Percentiles rank a stretch among this genome's conserved stretches.
Conservation (phyloP, 2,888 invertebrate species). For the Lithophane ornitopus region DNA sequence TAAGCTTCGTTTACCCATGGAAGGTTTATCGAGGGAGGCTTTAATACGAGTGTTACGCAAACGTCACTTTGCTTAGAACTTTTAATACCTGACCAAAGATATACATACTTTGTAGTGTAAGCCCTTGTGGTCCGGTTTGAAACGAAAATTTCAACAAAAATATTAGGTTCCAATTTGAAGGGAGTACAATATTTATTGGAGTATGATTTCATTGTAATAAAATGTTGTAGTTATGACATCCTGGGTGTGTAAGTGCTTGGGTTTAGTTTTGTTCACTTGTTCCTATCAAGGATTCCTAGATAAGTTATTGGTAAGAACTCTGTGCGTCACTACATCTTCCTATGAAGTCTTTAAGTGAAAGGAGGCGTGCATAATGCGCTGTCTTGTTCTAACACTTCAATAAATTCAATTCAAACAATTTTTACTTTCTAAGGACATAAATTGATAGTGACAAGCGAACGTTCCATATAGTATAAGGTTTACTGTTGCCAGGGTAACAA, state of each 20-base stretch:
- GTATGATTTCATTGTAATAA: conserved; percentile 42
- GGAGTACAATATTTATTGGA: conserved; percentile 51
- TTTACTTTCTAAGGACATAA: neutral
- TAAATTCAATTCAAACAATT: neutral
- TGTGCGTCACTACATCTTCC: neutral
- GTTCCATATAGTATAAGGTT: conserved; percentile 40
- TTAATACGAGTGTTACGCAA: neutral
- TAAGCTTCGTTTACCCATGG: neutral
- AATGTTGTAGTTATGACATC: conserved; percentile 40
- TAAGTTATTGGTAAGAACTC: neutral
- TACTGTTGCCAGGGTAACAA: conserved; percentile 37
- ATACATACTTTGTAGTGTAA: conserved; percentile 41
- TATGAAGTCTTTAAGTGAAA: neutral
- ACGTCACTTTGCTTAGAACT: neutral
- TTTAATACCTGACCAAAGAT: conserved; percentile 47
- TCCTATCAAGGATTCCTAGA: conserved; percentile 7
- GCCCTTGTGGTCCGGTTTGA: conserved; percentile 18
- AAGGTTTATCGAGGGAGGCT: neutral
- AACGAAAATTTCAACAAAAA: conserved; percentile 20
- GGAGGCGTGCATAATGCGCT: neutral
- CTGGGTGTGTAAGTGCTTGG: conserved; percentile 44
- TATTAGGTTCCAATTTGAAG: conserved; percentile 27
- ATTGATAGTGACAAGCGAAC: neutral
- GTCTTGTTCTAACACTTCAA: neutral
- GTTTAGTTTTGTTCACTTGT: conserved; percentile 21